phyloP scores from a whole-genome alignment of 2,797 vertebrate species.

The Anableps anableps region DNA sequence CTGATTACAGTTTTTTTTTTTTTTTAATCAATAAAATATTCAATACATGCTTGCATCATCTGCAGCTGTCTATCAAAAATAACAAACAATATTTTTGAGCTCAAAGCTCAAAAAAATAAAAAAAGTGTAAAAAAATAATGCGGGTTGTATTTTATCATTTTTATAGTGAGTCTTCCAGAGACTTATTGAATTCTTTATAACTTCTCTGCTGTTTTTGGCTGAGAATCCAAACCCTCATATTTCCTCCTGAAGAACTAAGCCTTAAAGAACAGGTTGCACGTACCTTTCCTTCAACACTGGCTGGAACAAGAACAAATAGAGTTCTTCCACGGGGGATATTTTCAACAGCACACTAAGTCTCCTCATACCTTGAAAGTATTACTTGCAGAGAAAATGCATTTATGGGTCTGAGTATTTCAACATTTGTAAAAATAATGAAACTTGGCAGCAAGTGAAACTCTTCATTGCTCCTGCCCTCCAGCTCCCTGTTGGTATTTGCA shows the following conservation, averaged over 20 bases:
- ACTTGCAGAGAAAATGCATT: too few species aligned
- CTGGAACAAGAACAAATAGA: not conserved
- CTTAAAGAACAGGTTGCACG: conserved; percentile 5
- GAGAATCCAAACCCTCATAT: not conserved
- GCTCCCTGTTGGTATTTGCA: not conserved
- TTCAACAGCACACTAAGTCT: not conserved
- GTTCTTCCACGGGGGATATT: not conserved
- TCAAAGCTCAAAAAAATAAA: not conserved
- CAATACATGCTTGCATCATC: not conserved
- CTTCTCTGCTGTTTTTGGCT: not conserved
- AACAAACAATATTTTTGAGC: not conserved
- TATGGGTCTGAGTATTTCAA: not conserved
- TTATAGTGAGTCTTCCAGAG: not conserved
- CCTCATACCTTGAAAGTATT: not conserved
- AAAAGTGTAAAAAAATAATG: not conserved
- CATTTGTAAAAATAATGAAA: not conserved
- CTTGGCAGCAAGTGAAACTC: not conserved
- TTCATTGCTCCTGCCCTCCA: not conserved
- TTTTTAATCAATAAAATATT: conserved; percentile 9
- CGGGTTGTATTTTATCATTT: not conserved
- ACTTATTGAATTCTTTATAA: conserved; percentile 14
- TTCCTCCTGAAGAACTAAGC: not conserved
- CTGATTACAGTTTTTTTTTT: conserved; percentile 3
- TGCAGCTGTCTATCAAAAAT: not conserved
- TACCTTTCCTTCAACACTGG: not conserved